Percentiles rank a stretch among this genome's conserved stretches.
Evolutionary conservation across 23 tunicate species (phyloP).

Genomic region (Trididemnum clinides): DNA sequence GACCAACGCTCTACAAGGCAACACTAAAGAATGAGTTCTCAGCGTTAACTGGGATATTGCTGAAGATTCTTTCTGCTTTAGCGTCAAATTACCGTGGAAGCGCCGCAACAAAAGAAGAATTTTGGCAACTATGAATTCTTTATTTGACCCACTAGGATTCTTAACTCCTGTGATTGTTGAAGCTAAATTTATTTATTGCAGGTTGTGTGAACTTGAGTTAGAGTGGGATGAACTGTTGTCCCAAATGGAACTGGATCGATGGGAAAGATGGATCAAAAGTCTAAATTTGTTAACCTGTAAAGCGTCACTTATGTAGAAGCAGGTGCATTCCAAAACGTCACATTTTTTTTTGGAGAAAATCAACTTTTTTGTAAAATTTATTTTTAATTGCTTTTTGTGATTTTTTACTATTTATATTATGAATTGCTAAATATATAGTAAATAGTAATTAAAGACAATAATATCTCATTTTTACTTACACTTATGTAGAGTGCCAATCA

Average conservation of each 20-base stretch:
- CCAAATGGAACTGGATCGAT: background rate
- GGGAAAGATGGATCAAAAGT: constrained; percentile 6
- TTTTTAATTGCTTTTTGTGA: too few species aligned
- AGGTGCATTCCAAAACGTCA: too few species aligned
- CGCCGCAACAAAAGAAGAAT: constrained; percentile 30
- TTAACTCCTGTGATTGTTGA: background rate
- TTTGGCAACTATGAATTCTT: background rate
- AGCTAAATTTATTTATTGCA: background rate
- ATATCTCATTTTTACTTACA: too few species aligned
- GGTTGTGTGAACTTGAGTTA: background rate
- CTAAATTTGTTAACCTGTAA: too few species aligned
- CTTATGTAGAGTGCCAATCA: too few species aligned
- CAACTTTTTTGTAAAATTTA: too few species aligned
- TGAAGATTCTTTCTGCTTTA: background rate
- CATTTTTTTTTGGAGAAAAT: too few species aligned
- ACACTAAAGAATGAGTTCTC: constrained; percentile 19
- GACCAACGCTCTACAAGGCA: background rate
- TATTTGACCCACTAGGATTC: constrained; percentile 6
- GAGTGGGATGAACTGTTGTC: constrained; percentile 2
- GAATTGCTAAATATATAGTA: too few species aligned
- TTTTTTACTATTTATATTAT: too few species aligned
- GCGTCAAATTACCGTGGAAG: background rate
- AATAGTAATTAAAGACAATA: too few species aligned
- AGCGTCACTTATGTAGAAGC: too few species aligned
- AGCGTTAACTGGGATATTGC: constrained; percentile 27